These are phyloP conservation scores for Echinarachnius parma DNA, from an alignment of 53 echinoderm and acorn worm species.

Conservation along the genomic window DNA sequence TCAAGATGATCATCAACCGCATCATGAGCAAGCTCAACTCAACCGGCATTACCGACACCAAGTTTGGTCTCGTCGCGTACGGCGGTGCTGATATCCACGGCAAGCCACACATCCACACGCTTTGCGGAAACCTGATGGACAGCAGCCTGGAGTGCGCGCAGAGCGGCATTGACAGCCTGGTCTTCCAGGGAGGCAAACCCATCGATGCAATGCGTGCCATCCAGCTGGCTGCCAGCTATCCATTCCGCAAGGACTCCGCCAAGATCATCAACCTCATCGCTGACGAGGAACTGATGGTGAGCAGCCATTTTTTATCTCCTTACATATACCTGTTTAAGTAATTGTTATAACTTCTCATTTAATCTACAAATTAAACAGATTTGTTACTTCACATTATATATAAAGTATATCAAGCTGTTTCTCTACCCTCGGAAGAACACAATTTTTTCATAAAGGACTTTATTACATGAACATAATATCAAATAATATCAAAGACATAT, in stretches of 20 bases:
- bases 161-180: constrained; percentile 60
- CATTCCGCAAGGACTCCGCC: constrained; percentile 60
- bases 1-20: constrained; percentile 5
- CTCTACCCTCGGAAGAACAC: too few species aligned
- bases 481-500: too few species aligned
- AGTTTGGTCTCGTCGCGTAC: constrained; percentile 59
- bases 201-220: constrained; percentile 74
- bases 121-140: constrained; percentile 22
- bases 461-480: too few species aligned
- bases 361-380: too few species aligned
- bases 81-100: constrained; percentile 57
- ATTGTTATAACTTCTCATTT: too few species aligned
- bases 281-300: constrained; percentile 71
- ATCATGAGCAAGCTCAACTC: constrained; percentile 49
- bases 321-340: too few species aligned
- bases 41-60: constrained; percentile 38
- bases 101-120: constrained; percentile 58
- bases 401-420: too few species aligned
- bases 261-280: constrained; percentile 71
- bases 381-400: too few species aligned
- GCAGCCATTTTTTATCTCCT: too few species aligned
- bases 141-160: not conserved
- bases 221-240: constrained; percentile 54
- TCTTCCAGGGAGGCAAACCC: constrained; percentile 21
- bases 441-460: too few species aligned